Evolutionary conservation across 2,888 invertebrate species (phyloP).

Genomic region (Platypus cylindrus): DNA sequence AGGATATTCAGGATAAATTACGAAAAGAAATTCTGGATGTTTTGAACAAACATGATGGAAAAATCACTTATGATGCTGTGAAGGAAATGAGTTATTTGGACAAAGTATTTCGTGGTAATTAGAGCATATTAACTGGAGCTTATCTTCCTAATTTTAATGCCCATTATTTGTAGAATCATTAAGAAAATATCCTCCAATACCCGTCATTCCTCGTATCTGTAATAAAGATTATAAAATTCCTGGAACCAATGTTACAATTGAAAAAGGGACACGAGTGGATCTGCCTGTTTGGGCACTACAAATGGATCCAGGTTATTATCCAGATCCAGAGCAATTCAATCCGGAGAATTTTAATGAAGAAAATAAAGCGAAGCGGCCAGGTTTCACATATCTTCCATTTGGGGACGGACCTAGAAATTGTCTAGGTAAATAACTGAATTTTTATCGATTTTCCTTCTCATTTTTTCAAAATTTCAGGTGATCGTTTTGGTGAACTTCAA

Average conservation of each 20-base stretch:
- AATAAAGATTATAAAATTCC: slow-evolving; percentile 21
- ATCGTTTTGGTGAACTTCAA: slow-evolving; percentile 13
- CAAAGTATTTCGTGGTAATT: slow-evolving; percentile 19
- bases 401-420: slow-evolving; percentile 45
- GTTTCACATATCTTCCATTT: slow-evolving; percentile 28
- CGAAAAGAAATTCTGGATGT: slow-evolving; percentile 17
- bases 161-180: slow-evolving; percentile 20
- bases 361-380: slow-evolving; percentile 29
- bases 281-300: slow-evolving; percentile 22
- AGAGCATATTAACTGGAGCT: too few relatives aligned
- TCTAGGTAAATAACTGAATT: slow-evolving; percentile 34
- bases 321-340: slow-evolving; percentile 46
- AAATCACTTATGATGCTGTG: slow-evolving; percentile 18
- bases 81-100: slow-evolving; percentile 20
- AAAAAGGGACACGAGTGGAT: slow-evolving; percentile 15
- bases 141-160: background rate
- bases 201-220: slow-evolving; percentile 19
- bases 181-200: slow-evolving; percentile 22
- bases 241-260: slow-evolving; percentile 17
- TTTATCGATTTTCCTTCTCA: background rate
- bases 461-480: slow-evolving; percentile 4
- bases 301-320: slow-evolving; percentile 24
- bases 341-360: slow-evolving; percentile 46
- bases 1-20: slow-evolving; percentile 19
- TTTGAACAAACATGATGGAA: slow-evolving; percentile 12